Evolutionary conservation across 2,797 vertebrate genomes (phyloP), one percentile per base, ranked within the genome.

Genomic region (Macropodus opercularis): DNA sequence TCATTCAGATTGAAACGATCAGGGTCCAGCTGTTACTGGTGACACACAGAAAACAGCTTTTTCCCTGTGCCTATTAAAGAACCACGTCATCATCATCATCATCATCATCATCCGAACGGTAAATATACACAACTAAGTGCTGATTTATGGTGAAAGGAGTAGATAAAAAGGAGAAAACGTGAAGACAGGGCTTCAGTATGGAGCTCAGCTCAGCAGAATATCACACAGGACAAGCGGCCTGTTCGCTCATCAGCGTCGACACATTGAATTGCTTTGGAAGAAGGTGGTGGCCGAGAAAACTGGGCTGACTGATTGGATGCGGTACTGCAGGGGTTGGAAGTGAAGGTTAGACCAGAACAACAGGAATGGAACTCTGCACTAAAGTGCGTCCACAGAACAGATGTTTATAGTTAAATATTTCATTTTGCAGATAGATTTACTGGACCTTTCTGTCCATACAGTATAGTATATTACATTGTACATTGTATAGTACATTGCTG

Each of bases 191-290:
- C 11, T 29, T 23, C 10, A 19, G 38, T 34, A 8, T 44, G 41
- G 47, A 65, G 56, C 69, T 61, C 14, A 1, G 64, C 40, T 68
- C 53, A 47, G 62, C 61, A 59, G 53, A 75, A 13, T 17, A 50
- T 22, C 47, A 40, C 24, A 8, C 40, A 39, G 52, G 61, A 72
- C 24, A 55, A 77, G 65, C 42, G 41, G 36, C 31, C 51, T 41
- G 51, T 41, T 47, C 10, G 14, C 67, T 75, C 55, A 27, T 74
- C 61, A 65, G 60, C 24, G 52, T 68, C 58, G 32, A 55, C 63
- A 54, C 53, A 38, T 11, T 11, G 32, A 23, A 24, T 21, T 19
- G 52, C 54, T 36, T 56, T 42, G 46, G 48, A 74, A 39, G n/a
- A 69, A 59, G 54, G 9, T 18, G 50, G 35, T 18, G 52, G 21